Base-by-base conservation (phyloP, 2,113 vertebrate species). In the Eurypyga helias region DNA sequence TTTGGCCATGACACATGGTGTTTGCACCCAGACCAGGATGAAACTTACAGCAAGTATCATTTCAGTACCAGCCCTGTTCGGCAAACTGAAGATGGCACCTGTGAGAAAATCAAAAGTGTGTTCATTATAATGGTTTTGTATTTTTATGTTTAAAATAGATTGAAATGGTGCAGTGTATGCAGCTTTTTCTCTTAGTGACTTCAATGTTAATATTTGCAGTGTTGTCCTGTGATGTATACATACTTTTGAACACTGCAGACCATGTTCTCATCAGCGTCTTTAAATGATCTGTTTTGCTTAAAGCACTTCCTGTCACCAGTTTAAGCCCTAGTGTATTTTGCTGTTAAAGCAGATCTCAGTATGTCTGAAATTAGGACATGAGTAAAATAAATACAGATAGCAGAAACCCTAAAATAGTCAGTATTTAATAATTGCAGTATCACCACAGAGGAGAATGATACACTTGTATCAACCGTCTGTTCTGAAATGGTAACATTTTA, bases 1-100 rank as follows among this genome's bases (percentile, higher is more conserved):
- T 65, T 90, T 83, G 91, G 57, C 67, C 62, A 57, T 66, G 48
- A 80, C 28, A 7, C 79, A 83, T 71, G 45, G 8, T 81, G 55
- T 87, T 94, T 89, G 55, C 89, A 81, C 66, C 91, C 51, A 45
- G 90, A 71, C 57, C 45, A 31, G 72, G 76, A 86, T 96, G 90
- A 92, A 87, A 71, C 62, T 83, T 43, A 52, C 31, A 71, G 31
- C 66, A 72, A 43, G 5, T 41, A 20, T 67, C 10, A 20, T 72
- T 46, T 83, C 43, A 36, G 17, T 73, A 84, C 55, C 51, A 73
- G 45, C 55, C 3, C 10, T 46, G 3, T 60, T 73, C 61, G 31
- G 4, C 49, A 77, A 77, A 84, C 21, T 55, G 66, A 94, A 86
- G 45, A 58, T 65, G 1, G 0, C 84, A 13, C 6, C 46, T 80